Percentiles rank a stretch among this genome's conserved stretches.
Evolutionary conservation across 2,888 invertebrate species (phyloP).

Genomic region (Conops quadrifasciatus): DNA sequence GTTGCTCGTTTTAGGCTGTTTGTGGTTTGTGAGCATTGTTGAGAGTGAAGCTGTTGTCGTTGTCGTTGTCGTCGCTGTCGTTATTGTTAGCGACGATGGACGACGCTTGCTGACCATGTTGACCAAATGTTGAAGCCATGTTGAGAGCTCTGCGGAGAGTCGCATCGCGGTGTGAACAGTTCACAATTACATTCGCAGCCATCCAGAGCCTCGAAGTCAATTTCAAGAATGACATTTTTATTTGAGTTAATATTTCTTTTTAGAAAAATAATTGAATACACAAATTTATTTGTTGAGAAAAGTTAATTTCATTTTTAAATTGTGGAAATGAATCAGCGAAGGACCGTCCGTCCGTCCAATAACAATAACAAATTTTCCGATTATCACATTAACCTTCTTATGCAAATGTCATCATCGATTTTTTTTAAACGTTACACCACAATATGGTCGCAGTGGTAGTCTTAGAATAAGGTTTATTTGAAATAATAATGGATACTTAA

Average conservation of each 20-base stretch:
- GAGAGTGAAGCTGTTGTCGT: conserved; percentile 12
- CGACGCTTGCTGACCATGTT: conserved; percentile 17
- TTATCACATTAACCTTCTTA: too few relatives aligned
- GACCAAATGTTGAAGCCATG: conserved; percentile 22
- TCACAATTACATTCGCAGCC: conserved; percentile 5
- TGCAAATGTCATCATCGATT: too few relatives aligned
- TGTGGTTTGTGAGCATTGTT: background rate
- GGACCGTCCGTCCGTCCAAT: too few relatives aligned
- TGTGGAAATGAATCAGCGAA: background rate
- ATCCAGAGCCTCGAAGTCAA: conserved; percentile 14
- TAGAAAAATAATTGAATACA: conserved; percentile 25
- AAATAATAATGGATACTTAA: too few relatives aligned
- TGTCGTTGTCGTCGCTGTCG: background rate
- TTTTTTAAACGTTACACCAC: too few relatives aligned
- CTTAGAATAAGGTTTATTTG: too few relatives aligned
- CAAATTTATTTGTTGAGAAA: conserved; percentile 8
- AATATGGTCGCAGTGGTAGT: background rate
- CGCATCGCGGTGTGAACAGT: conserved; percentile 4
- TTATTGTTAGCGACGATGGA: conserved; percentile 13
- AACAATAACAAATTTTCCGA: too few relatives aligned
- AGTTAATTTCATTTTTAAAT: conserved; percentile 9
- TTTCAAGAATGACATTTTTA: conserved; percentile 34
- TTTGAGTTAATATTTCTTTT: conserved; percentile 27
- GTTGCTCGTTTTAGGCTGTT: conserved; percentile 10
- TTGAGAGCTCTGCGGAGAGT: conserved; percentile 19